Conservation (phyloP, 2,797 vertebrate species). For the Neostethus bicornis region DNA sequence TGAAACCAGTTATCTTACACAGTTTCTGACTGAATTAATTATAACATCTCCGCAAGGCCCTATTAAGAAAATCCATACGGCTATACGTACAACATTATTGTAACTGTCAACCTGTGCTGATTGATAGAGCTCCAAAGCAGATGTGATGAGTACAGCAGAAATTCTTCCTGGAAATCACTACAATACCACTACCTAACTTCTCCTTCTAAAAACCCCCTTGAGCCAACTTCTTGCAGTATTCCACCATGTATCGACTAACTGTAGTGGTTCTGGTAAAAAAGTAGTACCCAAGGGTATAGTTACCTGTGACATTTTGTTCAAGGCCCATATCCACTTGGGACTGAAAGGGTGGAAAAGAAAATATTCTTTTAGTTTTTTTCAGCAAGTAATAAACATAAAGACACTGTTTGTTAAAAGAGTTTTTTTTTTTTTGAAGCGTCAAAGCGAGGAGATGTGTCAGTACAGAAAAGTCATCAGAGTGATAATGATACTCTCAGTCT, state of each 20-base stretch:
- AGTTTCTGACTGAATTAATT: conserved; percentile 10
- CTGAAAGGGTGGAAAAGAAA: not conserved
- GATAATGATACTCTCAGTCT: conserved; percentile 53
- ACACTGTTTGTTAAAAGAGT: conserved; percentile 21
- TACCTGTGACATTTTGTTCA: conserved; percentile 12
- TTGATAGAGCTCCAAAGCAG: conserved; percentile 27
- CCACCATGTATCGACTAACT: conserved; percentile 41
- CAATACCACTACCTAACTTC: conserved; percentile 23
- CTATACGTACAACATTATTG: conserved; percentile 33
- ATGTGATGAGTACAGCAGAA: conserved; percentile 42
- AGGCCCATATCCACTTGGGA: conserved; percentile 2
- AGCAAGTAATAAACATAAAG: conserved; percentile 19
- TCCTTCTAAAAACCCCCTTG: conserved; percentile 15
- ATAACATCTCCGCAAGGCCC: not conserved
- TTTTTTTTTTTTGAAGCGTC: conserved; percentile 28
- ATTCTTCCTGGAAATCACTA: conserved; percentile 34
- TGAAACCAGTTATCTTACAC: conserved; percentile 8
- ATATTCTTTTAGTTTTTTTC: not conserved
- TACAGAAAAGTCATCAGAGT: conserved; percentile 34
- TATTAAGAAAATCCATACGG: conserved; percentile 26
- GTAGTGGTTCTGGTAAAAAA: conserved; percentile 41
- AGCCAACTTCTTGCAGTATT: conserved; percentile 43
- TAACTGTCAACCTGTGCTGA: conserved; percentile 46
- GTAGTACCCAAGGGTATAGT: conserved; percentile 41
- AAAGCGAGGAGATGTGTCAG: conserved; percentile 39